These are phyloP conservation scores for Drosophila sucinea DNA, from an alignment of 1,140 invertebrate genomes.

Conservation along the genomic window DNA sequence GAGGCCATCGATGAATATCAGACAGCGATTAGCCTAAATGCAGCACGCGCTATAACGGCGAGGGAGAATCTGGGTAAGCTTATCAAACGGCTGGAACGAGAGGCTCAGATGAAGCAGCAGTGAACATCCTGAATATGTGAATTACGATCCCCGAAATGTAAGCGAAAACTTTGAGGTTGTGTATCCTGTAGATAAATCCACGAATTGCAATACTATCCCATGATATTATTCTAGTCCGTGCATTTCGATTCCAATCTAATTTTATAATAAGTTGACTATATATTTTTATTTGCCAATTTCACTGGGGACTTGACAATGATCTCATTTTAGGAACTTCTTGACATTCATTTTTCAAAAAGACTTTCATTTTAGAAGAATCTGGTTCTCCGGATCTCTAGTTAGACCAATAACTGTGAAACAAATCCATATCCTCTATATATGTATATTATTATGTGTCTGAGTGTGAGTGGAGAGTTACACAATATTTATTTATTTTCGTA, in stretches of 20 bases:
- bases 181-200: neutral
- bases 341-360: neutral
- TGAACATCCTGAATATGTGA: neutral
- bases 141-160: too few species aligned
- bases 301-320: neutral
- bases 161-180: neutral
- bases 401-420: neutral
- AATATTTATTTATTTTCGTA: constrained; percentile 16
- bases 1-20: constrained; percentile 90
- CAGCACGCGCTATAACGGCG: constrained; percentile 55
- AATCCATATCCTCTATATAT: neutral
- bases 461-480: neutral
- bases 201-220: neutral
- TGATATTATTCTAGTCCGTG: too few species aligned
- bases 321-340: neutral
- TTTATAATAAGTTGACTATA: too few species aligned
- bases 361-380: neutral
- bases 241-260: too few species aligned
- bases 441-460: neutral
- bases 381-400: neutral
- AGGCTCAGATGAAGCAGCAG: constrained; percentile 26
- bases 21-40: constrained; percentile 84
- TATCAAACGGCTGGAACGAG: constrained; percentile 56
- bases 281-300: too few species aligned
- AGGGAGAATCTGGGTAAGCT: constrained; percentile 71